Evolutionary conservation across 2,888 invertebrate species (phyloP), one percentile per base, ranked within the genome.

Genomic region (Agonopterix alstromeriana): DNA sequence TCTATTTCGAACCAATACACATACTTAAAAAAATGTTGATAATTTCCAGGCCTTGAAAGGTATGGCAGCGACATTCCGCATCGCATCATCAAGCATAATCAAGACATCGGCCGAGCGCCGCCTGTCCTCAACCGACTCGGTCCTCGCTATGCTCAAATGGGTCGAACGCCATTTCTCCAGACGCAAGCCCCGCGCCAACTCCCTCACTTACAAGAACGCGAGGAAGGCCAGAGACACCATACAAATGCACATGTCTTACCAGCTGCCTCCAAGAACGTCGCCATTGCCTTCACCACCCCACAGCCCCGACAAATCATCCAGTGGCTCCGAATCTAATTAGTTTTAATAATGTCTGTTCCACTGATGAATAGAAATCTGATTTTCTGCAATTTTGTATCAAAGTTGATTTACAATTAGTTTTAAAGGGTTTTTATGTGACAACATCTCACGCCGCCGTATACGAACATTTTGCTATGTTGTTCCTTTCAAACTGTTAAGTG

Each of bases 11-110:
- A 7, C 27, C 27, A 7, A 27, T 27, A 5, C 27, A 27, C 27
- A 27, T 27, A 27, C 0, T 3, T 1, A 27, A 27, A 5, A 27
- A 14, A 2, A 14, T 14, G 1, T 27, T 27, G 5, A 7, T 1
- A 5, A 5, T 27, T 27, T 38, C 10, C 71, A 96, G 96, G 95
- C 96, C 0, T 85, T 97, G 49, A 96, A 96, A 89, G 97, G 97
- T 76, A 97, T 97, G 96, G 97, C 97, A 0, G 95, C 96, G 1
- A 97, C 97, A 3, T 97, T 97, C 91, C 93, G 97, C 46, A 95
- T 97, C 8, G 94, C 96, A 0, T 94, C 95, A 0, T 96, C 96
- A 0, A 91, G 92, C 68, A 95, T 96, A 63, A 94, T 94, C 4
- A 94, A 95, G 68, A 97, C 97, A 0, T 94, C 95, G 0, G 97